Base-by-base conservation (phyloP, 2,113 vertebrate genomes). In the Hymenochirus boettgeri region DNA sequence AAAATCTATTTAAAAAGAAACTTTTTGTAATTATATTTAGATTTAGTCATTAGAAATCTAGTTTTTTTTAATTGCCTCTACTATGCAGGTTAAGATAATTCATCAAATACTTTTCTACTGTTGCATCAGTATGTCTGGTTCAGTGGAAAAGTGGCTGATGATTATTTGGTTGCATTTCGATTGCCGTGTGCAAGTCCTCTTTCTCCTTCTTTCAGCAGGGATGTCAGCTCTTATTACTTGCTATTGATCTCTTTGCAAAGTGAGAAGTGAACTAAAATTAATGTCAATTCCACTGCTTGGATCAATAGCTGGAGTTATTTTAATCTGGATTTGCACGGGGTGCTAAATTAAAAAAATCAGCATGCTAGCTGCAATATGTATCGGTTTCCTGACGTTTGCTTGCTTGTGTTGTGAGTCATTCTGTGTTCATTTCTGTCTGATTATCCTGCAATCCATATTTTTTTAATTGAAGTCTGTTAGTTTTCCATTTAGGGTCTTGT, bases 181-280 rank as follows among this genome's bases (percentile, higher is more conserved):
- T 94, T 93, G 92, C 85, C 88, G 84, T 88, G 85, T 86, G 79
- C 79, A 83, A 82, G 83, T 83, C 80, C 88, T 91, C 89, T 87
- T 86, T 87, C 86, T 86, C 83, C 86, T 87, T 86, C 89, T 89
- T 90, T 91, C 89, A 91, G 83, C 77, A 62, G 84, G 85, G 83
- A 90, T 94, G 92, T 96, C 92, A 92, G 90, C 88, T 95, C 90
- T 93, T 95, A 94, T 94, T 93, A 90, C 90, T 90, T 89, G 76
- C 87, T 93, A 96, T 96, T 97, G 95, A 97, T 97, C 91, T 80
- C 82, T 90, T 91, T 90, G 92, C 91, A 89, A 92, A 92, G 90
- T 89, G 85, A 95, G 89, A 94, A 92, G 89, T 95, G 91, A 94
- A 94, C 90, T 92, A 92, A 97, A 97, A 96, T 97, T 91, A 96